Evolutionary conservation across 2,797 vertebrate species (phyloP), one percentile per base, ranked within the genome.

Genomic region (Bradypodion pumilum): DNA sequence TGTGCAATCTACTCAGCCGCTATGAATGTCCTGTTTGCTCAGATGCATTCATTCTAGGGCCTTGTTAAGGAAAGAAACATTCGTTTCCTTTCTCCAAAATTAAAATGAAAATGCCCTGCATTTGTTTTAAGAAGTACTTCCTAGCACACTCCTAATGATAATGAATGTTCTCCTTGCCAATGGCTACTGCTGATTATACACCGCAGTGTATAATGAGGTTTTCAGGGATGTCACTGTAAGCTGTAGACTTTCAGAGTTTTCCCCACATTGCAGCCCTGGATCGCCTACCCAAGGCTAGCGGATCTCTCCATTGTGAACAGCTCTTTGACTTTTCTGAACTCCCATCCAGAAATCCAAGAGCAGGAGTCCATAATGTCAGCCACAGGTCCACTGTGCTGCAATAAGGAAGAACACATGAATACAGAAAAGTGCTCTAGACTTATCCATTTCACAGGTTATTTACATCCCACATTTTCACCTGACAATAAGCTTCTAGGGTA

Each of bases 81-180:
- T 84, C 19, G 25, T 56, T 70, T n/a, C 12, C 73, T 91, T 37
- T 4, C 37, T 32, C 37, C 82, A 32, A 7, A 69, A 46, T 27
- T 6, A 29, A 40, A 15, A 32, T 25, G 78, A 37, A 44, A 25
- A 35, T 29, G 8, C 19, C 7, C 9, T 82, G 21, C n/a, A 85
- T 87, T 89, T 15, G 69, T 84, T 89, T 75, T 83, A 83, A 7
- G 86, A 86, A 84, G 82, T 76, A 52, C 82, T 88, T 92, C 89
- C 86, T 86, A 74, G 13, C 42, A 44, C 19, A 69, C 66, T 82
- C n/a, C 82, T 69, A 49, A 82, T 7, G 49, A 87, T 76, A 70
- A 86, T 83, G 82, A 87, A 73, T 52, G 5, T 69, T 49, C 66
- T 66, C 19, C n/a, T 80, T 59, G 23, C 42, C 63, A 7, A 40